These are phyloP conservation scores for Polydrusus pterygomalis DNA, from an alignment of 2,888 invertebrate species.

Conservation along the genomic window DNA sequence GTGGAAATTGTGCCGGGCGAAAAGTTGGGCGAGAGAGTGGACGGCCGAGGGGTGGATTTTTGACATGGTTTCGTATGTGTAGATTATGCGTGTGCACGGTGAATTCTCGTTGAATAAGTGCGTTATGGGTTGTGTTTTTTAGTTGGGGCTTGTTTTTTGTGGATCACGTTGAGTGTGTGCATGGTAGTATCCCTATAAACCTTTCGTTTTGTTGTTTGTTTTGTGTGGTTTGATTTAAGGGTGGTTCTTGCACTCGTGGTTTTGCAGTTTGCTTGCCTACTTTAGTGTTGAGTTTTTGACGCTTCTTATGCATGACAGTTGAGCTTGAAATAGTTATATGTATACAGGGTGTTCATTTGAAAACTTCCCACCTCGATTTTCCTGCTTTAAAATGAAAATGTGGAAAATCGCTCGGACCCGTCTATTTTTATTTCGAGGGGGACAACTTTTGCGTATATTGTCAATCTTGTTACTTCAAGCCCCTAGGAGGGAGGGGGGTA, in stretches of 20 bases:
- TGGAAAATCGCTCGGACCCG: too few species aligned
- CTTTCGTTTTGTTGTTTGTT: background rate
- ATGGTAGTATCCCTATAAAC: background rate
- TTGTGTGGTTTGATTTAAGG: background rate
- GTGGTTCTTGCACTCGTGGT: background rate
- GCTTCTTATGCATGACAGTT: too few species aligned
- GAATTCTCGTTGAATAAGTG: conserved; percentile 19
- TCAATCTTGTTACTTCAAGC: too few species aligned
- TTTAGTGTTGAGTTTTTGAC: too few species aligned
- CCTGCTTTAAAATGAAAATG: too few species aligned
- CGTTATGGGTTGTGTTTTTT: conserved; percentile 13
- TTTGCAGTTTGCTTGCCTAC: background rate
- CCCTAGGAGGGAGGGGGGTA: too few species aligned
- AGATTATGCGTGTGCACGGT: conserved; percentile 28
- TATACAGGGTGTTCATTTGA: too few species aligned
- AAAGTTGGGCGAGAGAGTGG: conserved; percentile 44
- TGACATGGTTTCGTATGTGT: conserved; percentile 35
- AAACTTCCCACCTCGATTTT: too few species aligned
- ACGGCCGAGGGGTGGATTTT: conserved; percentile 38
- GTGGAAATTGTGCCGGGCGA: conserved; percentile 51
- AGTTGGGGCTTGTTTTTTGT: conserved; percentile 9
- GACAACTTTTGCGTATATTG: too few species aligned
- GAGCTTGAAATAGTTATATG: too few species aligned
- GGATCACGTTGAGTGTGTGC: background rate
- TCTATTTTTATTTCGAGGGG: too few species aligned